Base-by-base conservation (phyloP, 2,888 invertebrate species). In the Phengaris alcon region DNA sequence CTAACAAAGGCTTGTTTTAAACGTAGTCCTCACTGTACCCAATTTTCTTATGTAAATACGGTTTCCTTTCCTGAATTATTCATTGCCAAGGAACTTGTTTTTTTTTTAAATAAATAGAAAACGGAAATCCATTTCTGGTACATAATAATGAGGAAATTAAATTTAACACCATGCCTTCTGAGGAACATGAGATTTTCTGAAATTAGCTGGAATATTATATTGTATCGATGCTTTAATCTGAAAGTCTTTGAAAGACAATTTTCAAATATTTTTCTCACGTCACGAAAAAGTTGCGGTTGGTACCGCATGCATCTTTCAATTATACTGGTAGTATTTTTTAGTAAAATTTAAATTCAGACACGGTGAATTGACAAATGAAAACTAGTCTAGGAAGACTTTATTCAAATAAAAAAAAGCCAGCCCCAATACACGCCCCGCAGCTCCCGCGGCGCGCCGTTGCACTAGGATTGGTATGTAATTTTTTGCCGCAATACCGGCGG, bases 41-140 rank as follows among this genome's bases (percentile, higher is more conserved):
- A 92, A 92, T 92, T 92, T 92, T 90, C 91, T 91, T 93, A 91
- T 91, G 93, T 92, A 93, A 93, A 93, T 92, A 92, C 89, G 89
- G 91, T 89, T 91, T 90, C 90, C 90, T 88, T 87, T 87, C 86
- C 87, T 92, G 93, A 93, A 92, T 92, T 88, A 93, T 93, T 92
- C 91, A 92, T 90, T 87, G 86, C 84, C 81, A 52, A 52, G 72
- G 72, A 72, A 72, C 51, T 54, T 72, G 52, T 72, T 54, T 72
- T 91, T 72, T 91, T 91, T 89, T 88, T 87, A 88, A 91, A 90
- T 89, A 90, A 90, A 91, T 89, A 89, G 84, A 86, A 87, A 75
- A 74, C 84, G 86, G 84, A 84, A 83, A 85, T 48, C 48, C 75
- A 52, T 57, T 68, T 55, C 69, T 75, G 70, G 86, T 86, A 87